Evolutionary conservation across 2,797 vertebrate species (phyloP).

Genomic region (Platyrinchus mystaceus): DNA sequence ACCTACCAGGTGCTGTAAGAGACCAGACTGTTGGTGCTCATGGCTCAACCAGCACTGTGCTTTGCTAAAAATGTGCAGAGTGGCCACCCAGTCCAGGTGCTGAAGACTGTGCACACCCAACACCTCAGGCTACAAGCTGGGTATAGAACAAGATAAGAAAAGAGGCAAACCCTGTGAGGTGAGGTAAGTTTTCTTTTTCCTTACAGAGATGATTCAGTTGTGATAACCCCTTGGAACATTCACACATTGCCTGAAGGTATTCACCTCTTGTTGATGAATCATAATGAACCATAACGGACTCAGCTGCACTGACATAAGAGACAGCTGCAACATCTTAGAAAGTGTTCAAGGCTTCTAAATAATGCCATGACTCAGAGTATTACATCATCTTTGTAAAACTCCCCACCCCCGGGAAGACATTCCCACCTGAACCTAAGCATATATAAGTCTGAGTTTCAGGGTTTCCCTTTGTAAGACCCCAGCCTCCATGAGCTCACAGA

Average conservation of each 20-base stretch:
- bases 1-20: background rate
- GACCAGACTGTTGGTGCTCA: background rate
- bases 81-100: background rate
- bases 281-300: background rate
- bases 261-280: background rate
- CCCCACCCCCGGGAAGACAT: too few species aligned
- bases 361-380: background rate
- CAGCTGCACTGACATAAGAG: background rate
- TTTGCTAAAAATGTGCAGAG: background rate
- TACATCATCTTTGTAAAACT: background rate
- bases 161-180: background rate
- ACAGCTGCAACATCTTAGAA: background rate
- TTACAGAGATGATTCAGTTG: background rate
- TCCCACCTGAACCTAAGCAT: background rate
- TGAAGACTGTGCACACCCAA: background rate
- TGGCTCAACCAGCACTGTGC: too few species aligned
- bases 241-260: background rate
- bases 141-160: background rate
- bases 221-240: background rate
- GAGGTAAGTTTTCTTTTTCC: background rate
- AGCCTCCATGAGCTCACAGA: background rate
- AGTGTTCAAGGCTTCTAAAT: background rate
- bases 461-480: background rate
- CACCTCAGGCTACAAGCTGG: background rate
- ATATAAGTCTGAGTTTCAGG: background rate